These are phyloP conservation scores for Orchesella cincta DNA, from an alignment of 1,140 invertebrate species.

Conservation along the genomic window DNA sequence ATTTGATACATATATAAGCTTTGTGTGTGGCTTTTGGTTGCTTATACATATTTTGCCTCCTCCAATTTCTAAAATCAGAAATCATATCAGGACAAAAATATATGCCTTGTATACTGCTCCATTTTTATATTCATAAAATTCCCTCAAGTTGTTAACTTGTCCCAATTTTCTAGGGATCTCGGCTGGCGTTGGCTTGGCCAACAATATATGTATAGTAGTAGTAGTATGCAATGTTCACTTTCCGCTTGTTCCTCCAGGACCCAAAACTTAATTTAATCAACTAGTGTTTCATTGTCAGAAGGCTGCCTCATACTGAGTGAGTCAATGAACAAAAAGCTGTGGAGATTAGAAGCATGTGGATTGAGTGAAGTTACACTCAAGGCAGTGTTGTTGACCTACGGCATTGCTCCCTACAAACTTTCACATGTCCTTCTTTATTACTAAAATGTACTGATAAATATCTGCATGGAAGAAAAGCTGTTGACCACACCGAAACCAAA, in stretches of 20 bases:
- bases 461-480: background rate
- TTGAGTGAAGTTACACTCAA: background rate
- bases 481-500: background rate
- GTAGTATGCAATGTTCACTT: background rate
- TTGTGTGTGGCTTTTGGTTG: background rate
- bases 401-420: no score
- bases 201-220: background rate
- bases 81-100: constrained; percentile 7
- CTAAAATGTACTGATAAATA: no score
- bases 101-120: background rate
- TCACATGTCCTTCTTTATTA: no score
- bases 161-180: background rate
- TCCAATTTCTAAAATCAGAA: background rate
- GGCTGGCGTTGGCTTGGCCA: background rate
- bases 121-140: constrained; percentile 10
- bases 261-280: constrained; percentile 30
- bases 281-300: background rate
- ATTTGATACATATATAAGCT: background rate
- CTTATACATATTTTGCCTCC: background rate
- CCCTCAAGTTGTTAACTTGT: background rate
- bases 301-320: background rate
- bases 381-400: background rate
- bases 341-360: background rate
- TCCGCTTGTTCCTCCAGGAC: background rate
- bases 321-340: background rate